phyloP scores from a whole-genome alignment of 1,140 invertebrate genomes.

The Drosophila rufa region DNA sequence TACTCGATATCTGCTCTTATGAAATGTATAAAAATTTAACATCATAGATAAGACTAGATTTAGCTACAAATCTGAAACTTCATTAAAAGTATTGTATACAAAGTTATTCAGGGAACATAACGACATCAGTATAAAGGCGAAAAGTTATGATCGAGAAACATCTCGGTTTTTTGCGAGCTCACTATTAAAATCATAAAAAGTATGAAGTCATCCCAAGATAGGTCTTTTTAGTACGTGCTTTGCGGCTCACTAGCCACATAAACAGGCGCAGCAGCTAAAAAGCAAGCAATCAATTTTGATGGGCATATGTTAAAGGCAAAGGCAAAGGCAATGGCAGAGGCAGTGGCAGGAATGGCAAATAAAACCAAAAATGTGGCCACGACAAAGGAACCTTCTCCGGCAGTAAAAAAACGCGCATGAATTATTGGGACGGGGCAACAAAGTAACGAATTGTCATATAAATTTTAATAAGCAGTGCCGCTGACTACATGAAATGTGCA shows the following conservation, averaged over 20 bases:
- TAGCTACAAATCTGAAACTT: background rate
- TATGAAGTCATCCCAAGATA: conserved; percentile 7
- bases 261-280: conserved; percentile 32
- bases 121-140: background rate
- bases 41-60: background rate
- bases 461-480: conserved; percentile 65
- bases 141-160: conserved; percentile 28
- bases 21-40: too few relatives aligned
- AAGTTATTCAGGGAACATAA: conserved; percentile 3
- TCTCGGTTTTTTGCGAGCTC: conserved; percentile 6
- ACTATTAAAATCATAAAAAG: conserved; percentile 59
- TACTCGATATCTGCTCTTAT: too few relatives aligned
- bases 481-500: conserved; percentile 47
- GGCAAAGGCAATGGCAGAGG: conserved; percentile 9
- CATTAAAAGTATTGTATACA: conserved; percentile 12
- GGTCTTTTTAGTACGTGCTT: conserved; percentile 44
- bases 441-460: conserved; percentile 61
- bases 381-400: conserved; percentile 6
- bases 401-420: conserved; percentile 50
- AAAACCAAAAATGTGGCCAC: conserved; percentile 35
- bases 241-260: conserved; percentile 56
- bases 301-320: conserved; percentile 58
- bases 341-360: conserved; percentile 7
- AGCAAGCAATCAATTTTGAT: conserved; percentile 65
- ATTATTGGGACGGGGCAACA: conserved; percentile 47